phyloP scores from a whole-genome alignment of 1,140 invertebrate genomes.

The Drosophila cardini region DNA sequence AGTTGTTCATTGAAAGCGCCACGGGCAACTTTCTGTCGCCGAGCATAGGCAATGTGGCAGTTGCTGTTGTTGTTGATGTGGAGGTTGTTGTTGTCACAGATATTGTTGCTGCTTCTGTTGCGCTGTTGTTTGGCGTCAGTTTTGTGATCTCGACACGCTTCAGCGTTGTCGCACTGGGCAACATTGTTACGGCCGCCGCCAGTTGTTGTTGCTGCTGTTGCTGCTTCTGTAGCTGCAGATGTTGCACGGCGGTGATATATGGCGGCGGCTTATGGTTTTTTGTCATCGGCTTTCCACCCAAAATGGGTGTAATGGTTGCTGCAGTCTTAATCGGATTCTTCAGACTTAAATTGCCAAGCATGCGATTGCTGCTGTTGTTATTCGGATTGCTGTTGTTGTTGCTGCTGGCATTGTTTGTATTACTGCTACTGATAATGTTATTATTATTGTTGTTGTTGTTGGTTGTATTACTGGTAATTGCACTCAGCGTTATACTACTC shows the following conservation, averaged over 20 bases:
- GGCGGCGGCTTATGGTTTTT: constrained; percentile 84
- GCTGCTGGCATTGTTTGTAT: constrained; percentile 12
- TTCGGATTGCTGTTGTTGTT: constrained; percentile 12
- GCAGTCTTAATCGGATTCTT: constrained; percentile 77
- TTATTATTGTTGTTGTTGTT: constrained; percentile 33
- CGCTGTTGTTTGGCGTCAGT: constrained; percentile 23
- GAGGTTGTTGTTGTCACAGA: constrained; percentile 38
- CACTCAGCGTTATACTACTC: constrained; percentile 76
- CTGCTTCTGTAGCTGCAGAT: constrained; percentile 79
- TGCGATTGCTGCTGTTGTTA: constrained; percentile 58
- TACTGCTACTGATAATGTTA: constrained; percentile 21
- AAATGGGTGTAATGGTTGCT: constrained; percentile 78
- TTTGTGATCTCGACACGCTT: constrained; percentile 80
- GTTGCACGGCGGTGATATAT: constrained; percentile 82
- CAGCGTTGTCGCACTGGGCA: constrained; percentile 80
- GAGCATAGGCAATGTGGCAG: constrained; percentile 36
- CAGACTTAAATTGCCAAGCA: constrained; percentile 58
- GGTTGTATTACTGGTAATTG: constrained; percentile 56
- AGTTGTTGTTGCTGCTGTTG: constrained; percentile 79
- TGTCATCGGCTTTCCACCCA: constrained; percentile 78
- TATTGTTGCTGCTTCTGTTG: constrained; percentile 35
- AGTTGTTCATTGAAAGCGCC: constrained; percentile 37
- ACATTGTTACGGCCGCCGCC: constrained; percentile 80
- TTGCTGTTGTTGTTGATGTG: constrained; percentile 34
- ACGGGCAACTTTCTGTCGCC: constrained; percentile 35